A percentile compares a stretch with the other conserved stretches of the same genome.
Conservation (phyloP, 2,888 invertebrate genomes). For the Melinopterus prodromus region DNA sequence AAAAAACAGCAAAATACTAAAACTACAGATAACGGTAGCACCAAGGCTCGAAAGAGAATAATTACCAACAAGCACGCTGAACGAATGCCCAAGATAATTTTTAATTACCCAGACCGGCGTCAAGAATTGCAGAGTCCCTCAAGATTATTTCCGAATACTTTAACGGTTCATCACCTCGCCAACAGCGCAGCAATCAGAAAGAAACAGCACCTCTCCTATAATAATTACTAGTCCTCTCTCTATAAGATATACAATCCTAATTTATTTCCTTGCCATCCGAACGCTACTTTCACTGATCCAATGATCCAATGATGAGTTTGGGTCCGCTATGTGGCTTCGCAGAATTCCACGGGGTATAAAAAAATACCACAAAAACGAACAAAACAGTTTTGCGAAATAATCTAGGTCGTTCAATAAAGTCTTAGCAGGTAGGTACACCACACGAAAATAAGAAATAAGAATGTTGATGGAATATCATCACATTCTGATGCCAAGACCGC, state of each 20-base stretch:
- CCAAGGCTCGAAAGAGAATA: too few species aligned
- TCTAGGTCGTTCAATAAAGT: background rate
- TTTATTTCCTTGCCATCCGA: background rate
- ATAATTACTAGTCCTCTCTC: background rate
- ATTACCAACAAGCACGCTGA: too few species aligned
- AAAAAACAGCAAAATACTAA: too few species aligned
- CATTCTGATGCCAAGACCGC: too few species aligned
- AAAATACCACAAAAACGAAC: background rate
- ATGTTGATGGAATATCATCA: too few species aligned
- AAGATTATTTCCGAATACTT: background rate
- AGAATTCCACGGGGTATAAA: background rate
- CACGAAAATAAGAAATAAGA: too few species aligned
- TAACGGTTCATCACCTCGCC: background rate
- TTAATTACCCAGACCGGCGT: too few species aligned
- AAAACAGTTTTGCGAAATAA: background rate
- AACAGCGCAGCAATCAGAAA: background rate
- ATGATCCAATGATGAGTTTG: background rate
- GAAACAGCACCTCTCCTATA: background rate
- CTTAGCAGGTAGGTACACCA: too few species aligned
- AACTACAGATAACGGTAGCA: too few species aligned
- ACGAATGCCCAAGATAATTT: too few species aligned
- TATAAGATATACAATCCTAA: background rate
- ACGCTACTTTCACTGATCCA: background rate
- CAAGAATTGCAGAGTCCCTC: too few species aligned
- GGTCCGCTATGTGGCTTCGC: background rate